These are phyloP conservation scores for Etheostoma perlongum DNA, from an alignment of 2,797 vertebrate species.

Conservation along the genomic window DNA sequence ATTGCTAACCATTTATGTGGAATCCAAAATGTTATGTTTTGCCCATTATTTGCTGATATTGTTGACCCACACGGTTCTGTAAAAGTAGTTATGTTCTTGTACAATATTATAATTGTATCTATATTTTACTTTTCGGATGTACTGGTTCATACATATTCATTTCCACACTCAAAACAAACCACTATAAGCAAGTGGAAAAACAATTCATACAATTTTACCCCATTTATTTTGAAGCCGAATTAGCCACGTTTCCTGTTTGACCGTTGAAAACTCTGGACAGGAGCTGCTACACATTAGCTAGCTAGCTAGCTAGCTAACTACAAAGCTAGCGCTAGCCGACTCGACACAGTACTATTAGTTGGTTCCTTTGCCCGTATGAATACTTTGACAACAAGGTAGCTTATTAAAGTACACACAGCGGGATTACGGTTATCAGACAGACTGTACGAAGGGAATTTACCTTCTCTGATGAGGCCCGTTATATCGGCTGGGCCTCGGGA, in stretches of 20 bases:
- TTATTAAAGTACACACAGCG: fast-evolving
- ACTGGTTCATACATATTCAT: neutral
- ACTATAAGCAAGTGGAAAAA: neutral
- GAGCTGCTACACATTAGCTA: conserved; percentile 48
- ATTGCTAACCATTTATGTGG: fast-evolving
- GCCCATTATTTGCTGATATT: too few species aligned
- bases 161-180: neutral
- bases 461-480: conserved; percentile 59
- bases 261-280: conserved; percentile 41
- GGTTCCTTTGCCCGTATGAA: neutral
- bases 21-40: too few species aligned
- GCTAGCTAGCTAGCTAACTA: conserved; percentile 66
- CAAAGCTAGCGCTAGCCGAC: conserved; percentile 53
- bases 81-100: fast-evolving
- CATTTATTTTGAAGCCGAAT: conserved; percentile 55
- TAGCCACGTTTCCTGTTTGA: conserved; percentile 32
- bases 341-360: neutral
- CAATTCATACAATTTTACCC: fast-evolving
- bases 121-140: neutral
- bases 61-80: too few species aligned
- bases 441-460: conserved; percentile 44
- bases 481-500: conserved; percentile 72
- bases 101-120: too few species aligned
- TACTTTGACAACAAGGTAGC: neutral
- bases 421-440: too few species aligned